Evolutionary conservation across 2,888 invertebrate genomes (phyloP), one percentile per base, ranked within the genome.

Genomic region (Nomada flava): DNA sequence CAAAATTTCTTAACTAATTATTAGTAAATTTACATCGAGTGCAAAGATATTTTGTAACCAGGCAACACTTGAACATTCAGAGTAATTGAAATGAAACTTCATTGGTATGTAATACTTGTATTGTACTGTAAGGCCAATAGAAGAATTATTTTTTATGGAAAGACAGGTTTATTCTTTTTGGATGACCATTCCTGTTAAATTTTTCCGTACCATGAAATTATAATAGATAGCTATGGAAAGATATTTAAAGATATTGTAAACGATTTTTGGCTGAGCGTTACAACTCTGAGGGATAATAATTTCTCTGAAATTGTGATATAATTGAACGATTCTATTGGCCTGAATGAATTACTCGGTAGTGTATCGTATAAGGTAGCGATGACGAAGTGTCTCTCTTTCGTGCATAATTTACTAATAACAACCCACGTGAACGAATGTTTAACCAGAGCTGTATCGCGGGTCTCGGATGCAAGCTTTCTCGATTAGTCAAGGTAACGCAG

Each of bases 401-500:
- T 60, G 84, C 77, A 86, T 86, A 86, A 86, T 86, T 81, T 71
- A 70, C 67, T 76, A 75, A 79, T 77, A 84, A 69, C 86, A 36
- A 64, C 86, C 86, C 70, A 86, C 84, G 76, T 73, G 53, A 74
- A 60, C 55, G 62, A 83, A 76, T 79, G 65, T 76, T 74, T 62
- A 71, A 73, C 52, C 57, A 62, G 62, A 69, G 50, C 68, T 65
- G 70, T 74, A 62, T 80, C 82, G 57, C 69, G 76, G 73, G 72
- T 76, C 73, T 64, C 13, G 62, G 70, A 73, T 83, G 79, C 36
- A 83, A 70, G 73, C 80, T 36, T 69, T 62, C 65, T 63, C 62
- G 76, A 29, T 64, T 72, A 65, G 59, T 59, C 77, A 75, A 72
- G 75, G 75, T 73, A 72, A 77, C 50, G 63, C 77, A 76, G 68